These are phyloP conservation scores for Meiosimyza decipiens DNA, from an alignment of 2,888 invertebrate species.

Conservation along the genomic window DNA sequence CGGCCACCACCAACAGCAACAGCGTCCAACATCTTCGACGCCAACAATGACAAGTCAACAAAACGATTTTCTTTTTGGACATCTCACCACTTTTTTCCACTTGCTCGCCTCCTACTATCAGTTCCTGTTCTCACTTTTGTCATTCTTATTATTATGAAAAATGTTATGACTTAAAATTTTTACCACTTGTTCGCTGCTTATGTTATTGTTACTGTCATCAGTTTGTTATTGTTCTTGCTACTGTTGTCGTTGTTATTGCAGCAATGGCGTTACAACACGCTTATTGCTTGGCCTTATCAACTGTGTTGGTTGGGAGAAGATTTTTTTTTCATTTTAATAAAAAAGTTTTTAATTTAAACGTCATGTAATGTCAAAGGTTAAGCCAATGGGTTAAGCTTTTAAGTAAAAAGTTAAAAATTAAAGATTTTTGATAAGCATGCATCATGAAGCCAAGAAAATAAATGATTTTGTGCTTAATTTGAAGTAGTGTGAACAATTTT, in stretches of 20 bases:
- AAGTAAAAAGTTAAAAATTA: too few relatives aligned
- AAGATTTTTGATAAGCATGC: too few relatives aligned
- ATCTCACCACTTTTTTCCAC: not conserved
- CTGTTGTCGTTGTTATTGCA: not conserved
- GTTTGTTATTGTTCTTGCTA: conserved; percentile 1
- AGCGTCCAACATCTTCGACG: not conserved
- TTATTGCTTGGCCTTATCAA: too few relatives aligned
- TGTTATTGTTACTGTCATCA: not conserved
- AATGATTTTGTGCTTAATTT: too few relatives aligned
- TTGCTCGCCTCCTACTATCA: not conserved
- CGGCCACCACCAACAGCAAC: not conserved
- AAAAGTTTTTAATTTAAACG: too few relatives aligned
- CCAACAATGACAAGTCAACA: not conserved
- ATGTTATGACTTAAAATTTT: conserved; percentile 6
- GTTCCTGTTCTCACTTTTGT: not conserved
- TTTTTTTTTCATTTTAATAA: too few relatives aligned
- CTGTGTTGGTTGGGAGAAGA: too few relatives aligned
- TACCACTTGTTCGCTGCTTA: not conserved
- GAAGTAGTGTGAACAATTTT: too few relatives aligned
- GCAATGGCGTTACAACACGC: too few relatives aligned
- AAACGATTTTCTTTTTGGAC: not conserved
- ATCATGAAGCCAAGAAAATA: too few relatives aligned
- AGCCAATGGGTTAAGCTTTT: too few relatives aligned
- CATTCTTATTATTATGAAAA: not conserved
- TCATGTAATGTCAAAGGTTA: too few relatives aligned